Base-by-base conservation (phyloP, 2,797 vertebrate species). In the Netta rufina region DNA sequence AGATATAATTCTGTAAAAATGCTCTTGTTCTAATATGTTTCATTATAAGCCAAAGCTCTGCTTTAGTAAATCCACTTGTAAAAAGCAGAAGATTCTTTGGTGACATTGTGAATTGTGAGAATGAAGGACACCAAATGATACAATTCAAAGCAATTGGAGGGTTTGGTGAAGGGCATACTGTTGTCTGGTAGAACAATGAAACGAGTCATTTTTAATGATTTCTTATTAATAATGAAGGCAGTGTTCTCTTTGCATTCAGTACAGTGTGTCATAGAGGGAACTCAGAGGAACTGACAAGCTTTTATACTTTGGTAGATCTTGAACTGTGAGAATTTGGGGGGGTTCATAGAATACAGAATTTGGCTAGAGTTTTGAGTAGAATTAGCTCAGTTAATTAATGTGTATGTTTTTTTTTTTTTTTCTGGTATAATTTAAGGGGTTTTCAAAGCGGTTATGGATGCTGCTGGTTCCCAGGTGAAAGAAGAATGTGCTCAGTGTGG, bases 401-500 rank as follows among this genome's bases (percentile, higher is more conserved):
- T 58, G 3, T 80, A 8, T 77, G 27, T 18, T 88, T 88, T 51
- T 49, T 45, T 19, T 87, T 67, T 51, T 49, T 45, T 19, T 87
- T 67, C n/a, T 66, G 87, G 13, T 90, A 20, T 87, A 32, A 81
- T 81, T 91, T 67, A 80, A 99, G 99, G 99, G 0, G 99, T 99
- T 28, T 99, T 98, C 87, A 99, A 96, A 96, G 98, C 99, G 45
- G 98, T 99, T 97, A 96, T 99, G 92, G 98, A 98, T 53, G 73
- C 95, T 51, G 99, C 99, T 58, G 99, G 99, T 60, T 8, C 7
- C 14, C 6, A 53, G 8, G 98, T 99, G 32, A 84, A 97, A 97
- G 4, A 0, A 0, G 98, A 99, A 92, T 99, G 98, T 92, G 39
- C 69, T 84, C 14, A 2, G 9, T 93, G 96, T 3, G 98, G 99